Conservation (phyloP, 2,113 vertebrate genomes). For the Gymnarchus niloticus region DNA sequence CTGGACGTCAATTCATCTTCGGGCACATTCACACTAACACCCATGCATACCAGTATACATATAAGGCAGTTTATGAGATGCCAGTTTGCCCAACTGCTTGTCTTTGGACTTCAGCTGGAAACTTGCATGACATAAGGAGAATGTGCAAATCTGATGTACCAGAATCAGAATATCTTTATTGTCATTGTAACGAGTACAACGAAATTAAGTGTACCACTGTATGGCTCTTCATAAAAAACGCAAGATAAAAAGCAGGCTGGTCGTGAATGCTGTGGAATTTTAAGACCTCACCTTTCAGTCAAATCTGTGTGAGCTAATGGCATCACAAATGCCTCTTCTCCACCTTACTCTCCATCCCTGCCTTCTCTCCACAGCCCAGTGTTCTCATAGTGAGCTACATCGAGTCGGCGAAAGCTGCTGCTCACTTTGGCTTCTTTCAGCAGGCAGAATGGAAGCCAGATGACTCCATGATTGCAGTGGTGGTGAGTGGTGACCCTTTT, state of each 20-base stretch:
- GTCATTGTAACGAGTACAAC: too few species aligned
- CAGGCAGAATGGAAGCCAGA: conserved; percentile 89
- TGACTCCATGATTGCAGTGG: conserved; percentile 89
- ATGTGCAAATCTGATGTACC: too few species aligned
- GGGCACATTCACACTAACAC: too few species aligned
- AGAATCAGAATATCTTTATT: too few species aligned
- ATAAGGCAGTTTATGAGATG: too few species aligned
- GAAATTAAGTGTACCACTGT: too few species aligned
- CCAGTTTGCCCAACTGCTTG: too few species aligned
- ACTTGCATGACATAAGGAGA: too few species aligned
- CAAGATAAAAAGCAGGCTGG: background rate
- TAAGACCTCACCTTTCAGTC: background rate
- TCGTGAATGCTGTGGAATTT: background rate
- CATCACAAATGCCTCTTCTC: background rate
- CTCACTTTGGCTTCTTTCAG: conserved; percentile 85
- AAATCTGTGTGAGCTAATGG: background rate
- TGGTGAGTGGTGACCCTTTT: conserved; percentile 70
- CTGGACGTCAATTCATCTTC: too few species aligned
- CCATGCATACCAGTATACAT: too few species aligned
- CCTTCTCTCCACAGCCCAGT: conserved; percentile 74
- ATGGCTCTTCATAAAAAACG: background rate
- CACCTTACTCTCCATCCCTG: background rate
- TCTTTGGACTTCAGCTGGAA: too few species aligned
- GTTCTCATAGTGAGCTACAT: conserved; percentile 94
- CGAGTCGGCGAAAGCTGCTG: conserved; percentile 78